A percentile compares a stretch with the other conserved stretches of the same genome.
Evolutionary conservation across 2,113 vertebrate species (phyloP).

Genomic region (Columba livia): DNA sequence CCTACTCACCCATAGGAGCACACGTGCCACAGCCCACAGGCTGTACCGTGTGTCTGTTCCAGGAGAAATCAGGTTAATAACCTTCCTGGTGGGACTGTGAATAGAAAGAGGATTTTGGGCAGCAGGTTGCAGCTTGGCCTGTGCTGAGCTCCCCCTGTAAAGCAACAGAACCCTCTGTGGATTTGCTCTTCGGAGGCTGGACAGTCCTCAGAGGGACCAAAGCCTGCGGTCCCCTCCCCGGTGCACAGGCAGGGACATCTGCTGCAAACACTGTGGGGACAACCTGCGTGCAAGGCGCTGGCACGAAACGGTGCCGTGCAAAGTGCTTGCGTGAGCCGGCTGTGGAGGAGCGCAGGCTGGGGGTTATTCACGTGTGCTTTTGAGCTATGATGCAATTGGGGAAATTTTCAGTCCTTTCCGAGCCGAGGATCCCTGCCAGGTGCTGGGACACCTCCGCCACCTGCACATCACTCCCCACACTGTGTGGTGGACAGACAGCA

Average conservation of each 20-base stretch:
- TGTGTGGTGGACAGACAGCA: accelerated
- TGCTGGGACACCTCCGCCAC: background rate
- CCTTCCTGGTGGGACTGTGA: background rate
- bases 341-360: accelerated
- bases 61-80: background rate
- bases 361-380: background rate
- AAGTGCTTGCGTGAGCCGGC: background rate
- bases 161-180: background rate
- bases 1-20: background rate
- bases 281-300: accelerated
- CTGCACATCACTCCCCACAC: background rate
- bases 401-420: background rate
- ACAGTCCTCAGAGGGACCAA: background rate
- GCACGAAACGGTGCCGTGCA: background rate
- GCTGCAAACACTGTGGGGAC: accelerated
- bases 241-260: background rate
- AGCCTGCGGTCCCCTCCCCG: background rate
- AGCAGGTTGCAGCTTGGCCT: background rate
- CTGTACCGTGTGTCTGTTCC: accelerated
- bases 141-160: background rate
- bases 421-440: background rate
- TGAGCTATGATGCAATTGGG: background rate
- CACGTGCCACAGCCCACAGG: accelerated
- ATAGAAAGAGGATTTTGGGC: background rate
- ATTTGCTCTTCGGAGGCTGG: background rate